Conservation (phyloP, 2,113 vertebrate species). For the Pluvianellus socialis region DNA sequence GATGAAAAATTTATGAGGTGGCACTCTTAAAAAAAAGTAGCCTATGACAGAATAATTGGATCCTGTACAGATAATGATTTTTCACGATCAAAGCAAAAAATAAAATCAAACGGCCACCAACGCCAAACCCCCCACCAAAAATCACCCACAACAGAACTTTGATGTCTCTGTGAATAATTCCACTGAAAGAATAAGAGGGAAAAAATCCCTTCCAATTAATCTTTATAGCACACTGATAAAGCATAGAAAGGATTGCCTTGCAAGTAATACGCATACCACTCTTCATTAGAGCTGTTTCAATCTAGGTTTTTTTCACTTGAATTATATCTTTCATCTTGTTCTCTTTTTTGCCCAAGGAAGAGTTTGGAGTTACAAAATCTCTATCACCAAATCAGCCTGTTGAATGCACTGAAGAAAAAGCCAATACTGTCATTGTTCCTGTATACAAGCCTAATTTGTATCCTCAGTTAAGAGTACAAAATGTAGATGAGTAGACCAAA, state of each 20-base stretch:
- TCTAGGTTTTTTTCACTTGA: neutral
- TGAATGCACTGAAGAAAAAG: neutral
- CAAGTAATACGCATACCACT: neutral
- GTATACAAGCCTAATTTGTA: neutral
- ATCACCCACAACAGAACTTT: neutral
- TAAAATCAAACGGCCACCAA: neutral
- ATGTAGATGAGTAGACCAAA: conserved; percentile 16
- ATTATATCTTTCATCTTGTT: neutral
- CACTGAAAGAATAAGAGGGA: neutral
- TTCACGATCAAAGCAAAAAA: conserved; percentile 25
- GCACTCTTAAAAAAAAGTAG: neutral
- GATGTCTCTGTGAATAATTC: neutral
- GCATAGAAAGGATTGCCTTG: conserved; percentile 5
- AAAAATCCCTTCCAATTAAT: neutral
- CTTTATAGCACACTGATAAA: neutral
- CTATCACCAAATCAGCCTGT: neutral
- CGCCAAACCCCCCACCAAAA: neutral
- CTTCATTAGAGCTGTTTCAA: neutral
- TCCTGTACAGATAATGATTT: neutral
- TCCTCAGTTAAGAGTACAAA: neutral
- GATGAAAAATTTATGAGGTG: neutral
- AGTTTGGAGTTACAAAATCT: neutral
- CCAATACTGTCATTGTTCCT: neutral
- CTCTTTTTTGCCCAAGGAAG: neutral
- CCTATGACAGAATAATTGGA: neutral